Evolutionary conservation across 2,797 vertebrate species (phyloP), one percentile per base, ranked within the genome.

Genomic region (Tauraco hartlaubi): DNA sequence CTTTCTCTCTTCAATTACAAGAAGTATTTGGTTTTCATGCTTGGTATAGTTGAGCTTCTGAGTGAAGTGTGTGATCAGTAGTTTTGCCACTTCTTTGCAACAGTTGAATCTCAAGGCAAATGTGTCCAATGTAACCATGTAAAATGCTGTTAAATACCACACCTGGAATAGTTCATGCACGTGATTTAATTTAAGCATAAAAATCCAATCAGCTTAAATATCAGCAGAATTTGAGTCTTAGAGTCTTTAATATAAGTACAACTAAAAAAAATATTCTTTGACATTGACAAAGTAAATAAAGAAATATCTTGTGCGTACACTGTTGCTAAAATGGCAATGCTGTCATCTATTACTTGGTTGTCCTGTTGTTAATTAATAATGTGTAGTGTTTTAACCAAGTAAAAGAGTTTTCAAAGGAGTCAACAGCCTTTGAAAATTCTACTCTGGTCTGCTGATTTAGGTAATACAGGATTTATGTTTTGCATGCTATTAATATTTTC

Each of bases 1-100:
- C 97, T 77, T 92, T 97, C 51, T 92, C 97, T 97, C 97, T 98
- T 97, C 98, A 98, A 87, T 98, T 98, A 97, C 98, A 97, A 95
- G 96, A 98, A 98, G 97, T 97, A 95, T 96, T 94, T 94, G 48
- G 16, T 80, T 94, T 95, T 88, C 96, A 80, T 94, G 52, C 87
- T 84, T 87, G 86, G 69, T 87, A 90, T 94, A 85, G 67, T 87
- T 94, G 33, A 73, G 87, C 73, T 85, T 85, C 88, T 81, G 88
- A 96, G 88, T 97, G n/a, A 66, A 87, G 56, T 78, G 86, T 85
- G 71, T 82, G 35, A 43, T 91, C 67, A 59, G 69, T 80, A 90
- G 93, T 97, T 98, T 98, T 98, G 96, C 97, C 85, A 44, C 86
- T 95, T 92, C 79, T 95, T 64, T 68, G 95, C 96, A 95, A 92